Evolutionary conservation across 1,140 invertebrate species (phyloP).

Genomic region (Oedothorax gibbosus): DNA sequence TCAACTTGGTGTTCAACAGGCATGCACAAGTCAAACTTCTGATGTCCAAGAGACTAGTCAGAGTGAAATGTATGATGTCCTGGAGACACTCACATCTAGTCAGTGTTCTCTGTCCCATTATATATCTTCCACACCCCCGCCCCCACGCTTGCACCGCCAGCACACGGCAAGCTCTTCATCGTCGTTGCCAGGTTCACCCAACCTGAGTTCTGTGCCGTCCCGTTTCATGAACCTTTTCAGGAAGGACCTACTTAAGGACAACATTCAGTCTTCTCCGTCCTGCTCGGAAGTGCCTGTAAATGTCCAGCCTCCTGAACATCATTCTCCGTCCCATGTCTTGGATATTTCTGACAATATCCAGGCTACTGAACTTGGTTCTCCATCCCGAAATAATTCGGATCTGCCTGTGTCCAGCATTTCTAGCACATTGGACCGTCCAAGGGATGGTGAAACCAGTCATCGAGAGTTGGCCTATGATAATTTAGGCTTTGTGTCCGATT

Average conservation of each 20-base stretch:
- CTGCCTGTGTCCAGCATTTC: no score
- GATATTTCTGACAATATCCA: neutral
- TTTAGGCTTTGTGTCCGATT: conserved; percentile 43
- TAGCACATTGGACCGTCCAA: neutral
- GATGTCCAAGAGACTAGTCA: no score
- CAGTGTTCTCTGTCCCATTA: neutral
- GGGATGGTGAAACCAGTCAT: neutral
- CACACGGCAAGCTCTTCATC: conserved; percentile 21
- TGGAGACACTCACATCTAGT: neutral
- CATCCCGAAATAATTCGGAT: neutral
- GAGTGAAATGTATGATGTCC: no score
- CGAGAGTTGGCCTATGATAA: conserved; percentile 48
- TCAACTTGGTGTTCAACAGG: neutral
- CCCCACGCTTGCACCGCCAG: conserved; percentile 3
- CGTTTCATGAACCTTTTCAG: neutral
- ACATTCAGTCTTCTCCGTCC: conserved; percentile 2
- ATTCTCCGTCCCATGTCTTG: neutral
- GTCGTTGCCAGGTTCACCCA: conserved; percentile 46
- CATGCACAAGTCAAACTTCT: no score
- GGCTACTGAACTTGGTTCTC: no score
- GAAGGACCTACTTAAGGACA: conserved; percentile 43
- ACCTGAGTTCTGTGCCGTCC: conserved; percentile 5
- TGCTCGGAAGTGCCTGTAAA: neutral
- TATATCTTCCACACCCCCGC: conserved; percentile 27
- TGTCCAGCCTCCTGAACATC: neutral